Base-by-base conservation (phyloP, 2,888 invertebrate species). In the Dinocampus coccinellae region DNA sequence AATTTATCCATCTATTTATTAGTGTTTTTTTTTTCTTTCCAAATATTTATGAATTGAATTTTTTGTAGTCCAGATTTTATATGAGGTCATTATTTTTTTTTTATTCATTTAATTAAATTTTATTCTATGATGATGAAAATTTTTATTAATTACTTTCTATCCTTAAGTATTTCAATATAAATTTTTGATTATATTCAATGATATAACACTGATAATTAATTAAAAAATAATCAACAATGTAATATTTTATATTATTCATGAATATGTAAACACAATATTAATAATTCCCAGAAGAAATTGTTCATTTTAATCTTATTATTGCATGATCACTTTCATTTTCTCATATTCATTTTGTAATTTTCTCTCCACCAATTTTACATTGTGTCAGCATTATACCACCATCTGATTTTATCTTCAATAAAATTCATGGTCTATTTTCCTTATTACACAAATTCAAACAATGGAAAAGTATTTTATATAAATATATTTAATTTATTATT, bases 291-390 rank as follows among this genome's bases (percentile, higher is more conserved):
- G 1, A 7, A 20, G 16, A 47, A n/a, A 47, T 16, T 4, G 7
- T 47, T 47, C 6, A 39, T 58, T 60, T 58, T 42, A 4, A 70
- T 22, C 36, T 11, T 65, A n/a, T 36, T 67, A 55, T 58, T 29
- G 36, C 16, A 13, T 11, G 77, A 72, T 71, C 62, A 68, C 70
- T 70, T 69, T 72, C 67, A 73, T 20, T 76, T 76, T 69, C 70
- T 73, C 73, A 61, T 66, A 53, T 71, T 61, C 47, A 65, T 61
- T 61, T 60, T 72, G 69, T 53, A 33, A n/a, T 47, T 16, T 11
- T 36, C 29, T 64, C 29, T 60, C 64, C 71, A 29, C 29, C 9
- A 16, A 47, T 34, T 24, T 29, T 7, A 53, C 34, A n/a, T 42
- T 29, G 26, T 36, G 52, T 58, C 42, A 58, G 26, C 24, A 29